Evolutionary conservation across 2,888 invertebrate genomes (phyloP), one percentile per base, ranked within the genome.

Genomic region (Lepidochrysops patricia): DNA sequence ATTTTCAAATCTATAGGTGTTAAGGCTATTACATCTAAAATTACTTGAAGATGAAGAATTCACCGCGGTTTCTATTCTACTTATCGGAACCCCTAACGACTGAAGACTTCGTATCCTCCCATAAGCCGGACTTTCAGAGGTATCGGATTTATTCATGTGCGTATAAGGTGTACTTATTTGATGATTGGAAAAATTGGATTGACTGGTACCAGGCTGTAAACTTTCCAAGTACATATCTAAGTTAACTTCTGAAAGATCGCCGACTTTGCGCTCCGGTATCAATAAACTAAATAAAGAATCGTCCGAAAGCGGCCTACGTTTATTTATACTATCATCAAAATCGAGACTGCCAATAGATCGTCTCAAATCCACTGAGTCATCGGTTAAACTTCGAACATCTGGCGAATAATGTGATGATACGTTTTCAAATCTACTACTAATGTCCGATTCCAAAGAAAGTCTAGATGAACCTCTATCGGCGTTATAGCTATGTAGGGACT

Each of bases 281-380:
- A 92, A 92, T 49, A 94, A 84, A 73, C 94, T 93, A 72, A 93
- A 93, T 48, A 93, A 82, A 56, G 93, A 94, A 68, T 95, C 94
- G 72, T 94, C 94, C 19, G 95, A 94, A 2, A 95, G 89, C 0
- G 95, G 95, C 66, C 94, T 85, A 57, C 95, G 87, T 70, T 94
- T 95, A 48, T 93, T 77, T 68, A 92, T 19, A 43, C 43, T 91
- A 26, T 90, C 86, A 69, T 93, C 92, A 43, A 91, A 88, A 63
- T 91, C 90, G 66, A 86, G 88, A 65, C 83, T 84, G 23, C 69
- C 73, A 61, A 80, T 75, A 1, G 81, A 75, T 71, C 86, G 79
- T 61, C 92, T 82, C 4, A 92, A 80, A 67, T 93, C 93, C 2
- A 91, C 81, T 63, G 91, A 89, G 64, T 76, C 81, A 68, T 79